Conservation (phyloP, 2,113 vertebrate species). For the Limanda limanda region DNA sequence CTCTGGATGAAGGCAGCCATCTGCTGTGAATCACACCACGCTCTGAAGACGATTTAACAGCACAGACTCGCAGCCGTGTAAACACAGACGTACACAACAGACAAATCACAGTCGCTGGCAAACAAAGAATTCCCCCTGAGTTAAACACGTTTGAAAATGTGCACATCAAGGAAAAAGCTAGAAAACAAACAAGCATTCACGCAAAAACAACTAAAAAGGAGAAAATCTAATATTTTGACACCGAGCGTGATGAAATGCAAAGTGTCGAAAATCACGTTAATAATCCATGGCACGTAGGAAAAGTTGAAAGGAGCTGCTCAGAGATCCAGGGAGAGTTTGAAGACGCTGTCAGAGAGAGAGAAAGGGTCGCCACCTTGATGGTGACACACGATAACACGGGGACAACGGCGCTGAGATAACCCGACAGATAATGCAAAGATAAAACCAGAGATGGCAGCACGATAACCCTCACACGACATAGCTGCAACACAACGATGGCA, state of each 20-base stretch:
- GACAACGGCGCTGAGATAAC: conserved; percentile 43
- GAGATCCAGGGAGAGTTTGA: conserved; percentile 35
- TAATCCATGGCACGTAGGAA: not conserved
- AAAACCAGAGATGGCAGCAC: conserved; percentile 40
- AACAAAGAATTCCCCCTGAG: conserved; percentile 29
- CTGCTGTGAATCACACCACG: conserved; percentile 66
- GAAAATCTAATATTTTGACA: conserved; percentile 34
- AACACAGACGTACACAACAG: conserved; percentile 57
- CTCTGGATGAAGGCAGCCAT: conserved; percentile 65
- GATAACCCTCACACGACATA: conserved; percentile 53
- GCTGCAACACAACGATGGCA: conserved; percentile 27
- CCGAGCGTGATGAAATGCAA: not conserved
- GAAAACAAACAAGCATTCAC: not conserved
- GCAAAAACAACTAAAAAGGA: conserved; percentile 7
- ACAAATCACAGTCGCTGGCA: conserved; percentile 50
- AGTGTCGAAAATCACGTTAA: conserved; percentile 9
- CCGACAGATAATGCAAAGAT: conserved; percentile 64
- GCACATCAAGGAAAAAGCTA: conserved; percentile 10
- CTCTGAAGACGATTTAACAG: conserved; percentile 62
- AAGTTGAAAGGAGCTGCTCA: not conserved
- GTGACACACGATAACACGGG: conserved; percentile 50
- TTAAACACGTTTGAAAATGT: conserved; percentile 43
- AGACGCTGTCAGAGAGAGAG: conserved; percentile 37
- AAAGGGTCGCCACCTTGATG: conserved; percentile 59
- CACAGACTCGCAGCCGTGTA: conserved; percentile 52